Evolutionary conservation across 2,113 vertebrate species (phyloP), one percentile per base, ranked within the genome.

Genomic region (Dipodomys merriami): DNA sequence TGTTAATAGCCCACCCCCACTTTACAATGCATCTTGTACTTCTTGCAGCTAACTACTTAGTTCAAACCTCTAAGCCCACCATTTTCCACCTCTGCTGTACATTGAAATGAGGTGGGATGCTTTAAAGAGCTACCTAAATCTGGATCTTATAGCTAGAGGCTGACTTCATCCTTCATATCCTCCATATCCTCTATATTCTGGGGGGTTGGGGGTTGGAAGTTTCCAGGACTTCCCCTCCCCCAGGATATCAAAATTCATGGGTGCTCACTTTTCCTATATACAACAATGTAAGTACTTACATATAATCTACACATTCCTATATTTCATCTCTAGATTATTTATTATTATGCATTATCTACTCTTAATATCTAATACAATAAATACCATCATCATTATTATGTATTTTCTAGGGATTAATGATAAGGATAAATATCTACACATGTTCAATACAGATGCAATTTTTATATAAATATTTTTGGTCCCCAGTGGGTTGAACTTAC

Each of bases 31-130:
- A 76, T 30, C 25, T 25, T n/a, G 39, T 76, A 69, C 35, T 39
- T 94, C 6, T 93, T 84, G 73, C 30, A 68, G 39, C n/a, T 80
- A 89, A 82, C 69, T 62, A 30, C 35, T 79, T 73, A 64, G 44
- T 86, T 72, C 64, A 74, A 88, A 18, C 6, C 44, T 65, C 12
- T 82, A 80, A 49, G 44, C 60, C 27, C 69, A 16, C 29, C 25
- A 23, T 88, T 60, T 83, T 83, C 49, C 83, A 79, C 3, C 23
- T 72, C 6, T 19, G 12, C 30, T 53, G 12, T 29, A 81, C 74
- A n/a, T 15, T 68, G 69, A 62, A 89, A 95, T 73, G 67, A 72
- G 60, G 11, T 13, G 30, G 8, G 68, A 65, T 16, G 2, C n/a
- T 73, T 87, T 79, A 73, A 93, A 94, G 76, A 82, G 67, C 10